These are phyloP conservation scores for Branchinecta lynchi DNA, from an alignment of 1,140 invertebrate species.

Conservation along the genomic window DNA sequence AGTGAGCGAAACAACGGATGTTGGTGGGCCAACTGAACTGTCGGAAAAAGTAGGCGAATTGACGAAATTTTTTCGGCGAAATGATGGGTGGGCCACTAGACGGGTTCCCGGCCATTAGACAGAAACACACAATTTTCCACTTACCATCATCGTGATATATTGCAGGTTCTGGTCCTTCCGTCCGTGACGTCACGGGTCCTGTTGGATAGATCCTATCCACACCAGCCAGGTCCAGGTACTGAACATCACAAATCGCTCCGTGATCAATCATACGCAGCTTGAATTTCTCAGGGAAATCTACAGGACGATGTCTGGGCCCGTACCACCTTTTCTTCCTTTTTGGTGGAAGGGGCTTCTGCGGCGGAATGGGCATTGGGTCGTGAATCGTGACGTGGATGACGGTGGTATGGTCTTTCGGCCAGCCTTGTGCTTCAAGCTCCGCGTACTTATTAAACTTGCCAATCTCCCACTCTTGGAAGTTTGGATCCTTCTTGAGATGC, in stretches of 20 bases:
- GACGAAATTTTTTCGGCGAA: no score
- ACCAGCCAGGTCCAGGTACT: background rate
- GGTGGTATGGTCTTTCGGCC: background rate
- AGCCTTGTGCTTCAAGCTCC: slow-evolving; percentile 10
- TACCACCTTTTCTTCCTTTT: background rate
- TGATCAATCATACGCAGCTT: background rate
- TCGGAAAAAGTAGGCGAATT: no score
- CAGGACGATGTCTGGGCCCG: background rate
- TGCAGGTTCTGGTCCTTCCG: no score
- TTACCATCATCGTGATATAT: no score
- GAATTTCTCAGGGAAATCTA: background rate
- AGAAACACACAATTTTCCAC: no score
- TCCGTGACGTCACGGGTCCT: background rate
- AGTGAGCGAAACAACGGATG: no score
- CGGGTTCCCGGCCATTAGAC: no score
- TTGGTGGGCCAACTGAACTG: no score
- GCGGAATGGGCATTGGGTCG: background rate
- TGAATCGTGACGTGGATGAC: background rate
- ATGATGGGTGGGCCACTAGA: no score
- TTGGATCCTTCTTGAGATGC: slow-evolving; percentile 13
- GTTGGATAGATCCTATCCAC: background rate
- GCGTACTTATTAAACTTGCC: slow-evolving; percentile 15
- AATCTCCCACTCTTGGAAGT: slow-evolving; percentile 18
- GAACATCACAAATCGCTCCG: background rate
- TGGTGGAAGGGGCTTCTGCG: background rate